Evolutionary conservation across 2,888 invertebrate genomes (phyloP).

Genomic region (Erpobdella octoculata): DNA sequence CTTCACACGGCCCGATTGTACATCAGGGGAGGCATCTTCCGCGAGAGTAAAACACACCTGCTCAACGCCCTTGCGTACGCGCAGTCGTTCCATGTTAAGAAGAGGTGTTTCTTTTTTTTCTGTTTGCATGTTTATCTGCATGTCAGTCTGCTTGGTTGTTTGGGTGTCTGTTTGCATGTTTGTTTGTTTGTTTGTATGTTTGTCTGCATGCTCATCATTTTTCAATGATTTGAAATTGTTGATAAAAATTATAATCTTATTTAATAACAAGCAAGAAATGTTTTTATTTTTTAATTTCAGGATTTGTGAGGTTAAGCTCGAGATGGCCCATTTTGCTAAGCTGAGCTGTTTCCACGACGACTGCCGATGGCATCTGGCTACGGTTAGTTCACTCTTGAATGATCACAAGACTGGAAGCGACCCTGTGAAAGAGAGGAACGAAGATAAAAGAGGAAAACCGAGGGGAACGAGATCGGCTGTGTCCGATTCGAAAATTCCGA

Average conservation of each 20-base stretch:
- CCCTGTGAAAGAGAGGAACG: background rate
- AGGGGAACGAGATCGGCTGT: too few relatives aligned
- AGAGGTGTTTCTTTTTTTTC: too few relatives aligned
- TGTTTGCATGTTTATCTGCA: too few relatives aligned
- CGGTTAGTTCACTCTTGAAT: background rate
- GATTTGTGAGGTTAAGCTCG: slow-evolving; percentile 1
- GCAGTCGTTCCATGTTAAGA: background rate
- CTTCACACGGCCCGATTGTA: slow-evolving; percentile 5
- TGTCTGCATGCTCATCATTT: too few relatives aligned
- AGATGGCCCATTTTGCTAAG: background rate
- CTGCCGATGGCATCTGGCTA: background rate
- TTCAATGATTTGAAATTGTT: too few relatives aligned
- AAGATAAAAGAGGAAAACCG: background rate
- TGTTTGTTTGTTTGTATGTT: too few relatives aligned
- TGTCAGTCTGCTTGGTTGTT: too few relatives aligned
- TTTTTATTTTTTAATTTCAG: too few relatives aligned
- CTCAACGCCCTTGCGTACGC: slow-evolving; percentile 13
- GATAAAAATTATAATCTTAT: too few relatives aligned
- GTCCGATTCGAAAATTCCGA: too few relatives aligned
- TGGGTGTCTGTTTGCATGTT: too few relatives aligned
- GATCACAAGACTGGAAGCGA: background rate
- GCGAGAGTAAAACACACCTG: slow-evolving; percentile 18
- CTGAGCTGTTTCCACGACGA: background rate
- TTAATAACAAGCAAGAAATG: too few relatives aligned
- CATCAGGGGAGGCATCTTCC: slow-evolving; percentile 13